Conservation (phyloP, 2,797 vertebrate genomes). For the Hybognathus amarus region DNA sequence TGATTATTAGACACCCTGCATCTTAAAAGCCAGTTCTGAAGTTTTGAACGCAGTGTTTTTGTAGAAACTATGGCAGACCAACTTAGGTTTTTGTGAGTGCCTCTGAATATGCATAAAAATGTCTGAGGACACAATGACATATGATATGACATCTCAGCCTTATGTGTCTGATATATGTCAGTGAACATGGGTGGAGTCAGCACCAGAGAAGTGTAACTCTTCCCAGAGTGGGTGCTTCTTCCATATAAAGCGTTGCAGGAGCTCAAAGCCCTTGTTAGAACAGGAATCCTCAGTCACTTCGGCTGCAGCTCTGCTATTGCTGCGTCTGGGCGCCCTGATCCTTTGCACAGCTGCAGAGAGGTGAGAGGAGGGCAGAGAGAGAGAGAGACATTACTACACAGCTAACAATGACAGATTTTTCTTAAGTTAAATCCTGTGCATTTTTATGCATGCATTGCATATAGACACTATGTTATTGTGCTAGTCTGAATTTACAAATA, state of each 20-base stretch:
- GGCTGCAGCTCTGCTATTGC: slow-evolving; percentile 18
- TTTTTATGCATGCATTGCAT: slow-evolving; percentile 13
- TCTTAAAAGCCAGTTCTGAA: neutral
- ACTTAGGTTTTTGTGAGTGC: neutral
- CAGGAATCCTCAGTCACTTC: slow-evolving; percentile 26
- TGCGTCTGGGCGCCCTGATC: slow-evolving; percentile 47
- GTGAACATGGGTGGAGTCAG: slow-evolving; percentile 42
- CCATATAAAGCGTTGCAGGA: slow-evolving; percentile 60
- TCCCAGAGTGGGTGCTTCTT: slow-evolving; percentile 38
- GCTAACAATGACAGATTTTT: slow-evolving; percentile 5
- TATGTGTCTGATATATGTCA: slow-evolving; percentile 33
- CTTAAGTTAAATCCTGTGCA: neutral
- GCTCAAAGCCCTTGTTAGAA: slow-evolving; percentile 70
- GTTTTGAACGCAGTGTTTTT: neutral
- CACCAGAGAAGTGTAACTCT: slow-evolving; percentile 38
- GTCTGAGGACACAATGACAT: neutral
- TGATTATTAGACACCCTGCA: neutral
- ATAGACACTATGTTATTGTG: neutral
- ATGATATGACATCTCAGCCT: neutral
- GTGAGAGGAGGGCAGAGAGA: slow-evolving; percentile 49
- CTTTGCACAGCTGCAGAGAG: slow-evolving; percentile 50
- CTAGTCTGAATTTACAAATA: neutral
- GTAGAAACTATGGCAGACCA: neutral
- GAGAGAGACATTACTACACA: slow-evolving; percentile 1
- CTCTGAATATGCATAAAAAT: neutral